Evolutionary conservation across 1,140 invertebrate genomes (phyloP), one percentile per base, ranked within the genome.

Genomic region (Dreissena polymorpha): DNA sequence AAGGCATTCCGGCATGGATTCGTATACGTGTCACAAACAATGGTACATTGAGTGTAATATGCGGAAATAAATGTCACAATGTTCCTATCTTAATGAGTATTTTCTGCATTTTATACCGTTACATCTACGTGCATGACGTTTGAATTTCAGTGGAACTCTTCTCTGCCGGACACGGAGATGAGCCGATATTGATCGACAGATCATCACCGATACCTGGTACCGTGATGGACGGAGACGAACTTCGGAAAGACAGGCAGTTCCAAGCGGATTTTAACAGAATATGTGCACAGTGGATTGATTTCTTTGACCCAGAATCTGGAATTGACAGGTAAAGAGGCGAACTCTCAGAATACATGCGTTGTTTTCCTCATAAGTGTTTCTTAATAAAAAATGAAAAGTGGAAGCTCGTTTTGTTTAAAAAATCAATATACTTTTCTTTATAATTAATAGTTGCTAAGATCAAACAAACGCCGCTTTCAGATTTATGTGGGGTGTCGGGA

Each of bases 1-100:
- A 68, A 27, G 89, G 88, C n/a, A 63, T 85, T 49, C 86, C 87
- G 12, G 84, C 86, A 18, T 90, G 86, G 87, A 80, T 88, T 67
- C 49, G 88, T 25, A 25, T 90, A 13, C 53, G 86, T n/a, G 80
- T 80, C 18, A 75, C 79, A 25, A 89, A 90, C 68, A 85, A 86
- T 49, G 88, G 88, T 89, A 82, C 64, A 69, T 63, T 6, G 23
- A 21, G 10, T 72, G 12, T 25, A 14, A 16, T 16, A 10, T 50
- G 7, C 18, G 39, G 39, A 39, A 39, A 39, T 8, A 39, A 2
- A 39, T 8, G 39, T 39, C 8, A 8, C 39, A 39, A 39, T 39
- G 13, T 23, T 39, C 16, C 23, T 23, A 0, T 7, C 25, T 27
- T n/a, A 39, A 39, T 5, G 8, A 5, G 39, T 39, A 8, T 39